These are phyloP conservation scores for Pantherophis guttatus DNA, from an alignment of 2,113 vertebrate genomes.

Conservation along the genomic window DNA sequence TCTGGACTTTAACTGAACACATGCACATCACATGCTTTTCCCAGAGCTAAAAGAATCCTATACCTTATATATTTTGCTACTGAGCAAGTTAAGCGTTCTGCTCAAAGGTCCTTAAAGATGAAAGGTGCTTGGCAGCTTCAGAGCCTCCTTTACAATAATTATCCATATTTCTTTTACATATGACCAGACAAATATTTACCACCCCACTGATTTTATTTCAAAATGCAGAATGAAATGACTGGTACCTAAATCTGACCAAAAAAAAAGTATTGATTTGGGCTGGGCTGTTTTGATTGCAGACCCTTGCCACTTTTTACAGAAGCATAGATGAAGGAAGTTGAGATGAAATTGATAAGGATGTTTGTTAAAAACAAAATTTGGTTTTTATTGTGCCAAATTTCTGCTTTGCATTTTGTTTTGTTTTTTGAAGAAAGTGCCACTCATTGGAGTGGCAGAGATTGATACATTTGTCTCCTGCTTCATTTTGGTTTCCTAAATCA, in stretches of 20 bases:
- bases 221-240: neutral
- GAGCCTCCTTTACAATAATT: neutral
- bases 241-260: no score
- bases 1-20: neutral
- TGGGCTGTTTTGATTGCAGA: neutral
- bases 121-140: neutral
- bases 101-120: neutral
- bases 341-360: neutral
- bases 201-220: neutral
- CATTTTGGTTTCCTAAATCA: neutral
- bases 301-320: neutral
- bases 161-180: neutral
- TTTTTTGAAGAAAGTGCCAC: neutral
- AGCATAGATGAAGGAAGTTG: neutral
- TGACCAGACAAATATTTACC: neutral
- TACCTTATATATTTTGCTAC: neutral
- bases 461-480: neutral
- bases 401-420: neutral
- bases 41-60: neutral
- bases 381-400: neutral
- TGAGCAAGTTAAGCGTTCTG: neutral
- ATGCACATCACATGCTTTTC: neutral
- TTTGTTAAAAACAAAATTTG: neutral
- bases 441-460: neutral
- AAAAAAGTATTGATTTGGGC: neutral